Conservation (phyloP, 2,113 vertebrate species). For the Neogale vison region DNA sequence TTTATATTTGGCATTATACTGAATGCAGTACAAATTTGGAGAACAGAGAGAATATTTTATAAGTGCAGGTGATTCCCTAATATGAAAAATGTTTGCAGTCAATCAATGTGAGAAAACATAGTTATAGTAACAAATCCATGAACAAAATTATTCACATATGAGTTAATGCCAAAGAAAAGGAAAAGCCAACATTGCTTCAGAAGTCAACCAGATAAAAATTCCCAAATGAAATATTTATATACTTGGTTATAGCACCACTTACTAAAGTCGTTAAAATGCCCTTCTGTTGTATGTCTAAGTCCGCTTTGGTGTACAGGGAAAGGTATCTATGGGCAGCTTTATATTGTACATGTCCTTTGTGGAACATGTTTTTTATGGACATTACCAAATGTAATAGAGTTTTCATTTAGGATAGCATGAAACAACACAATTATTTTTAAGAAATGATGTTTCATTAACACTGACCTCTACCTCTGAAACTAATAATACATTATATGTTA, state of each 20-base stretch:
- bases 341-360: background rate
- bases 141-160: background rate
- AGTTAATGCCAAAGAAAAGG: background rate
- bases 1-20: background rate
- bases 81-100: background rate
- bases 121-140: background rate
- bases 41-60: background rate
- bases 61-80: background rate
- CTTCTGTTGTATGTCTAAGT: constrained; percentile 70
- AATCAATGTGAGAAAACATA: background rate
- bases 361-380: background rate
- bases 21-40: background rate
- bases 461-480: background rate
- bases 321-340: constrained; percentile 38
- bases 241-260: constrained; percentile 68
- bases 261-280: constrained; percentile 70
- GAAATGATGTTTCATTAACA: background rate
- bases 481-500: background rate
- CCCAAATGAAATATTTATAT: constrained; percentile 71
- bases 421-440: constrained; percentile 21
- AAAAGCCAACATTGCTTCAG: constrained; percentile 48
- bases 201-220: constrained; percentile 71
- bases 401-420: background rate
- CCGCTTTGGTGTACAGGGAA: constrained; percentile 9
- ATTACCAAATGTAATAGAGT: background rate